Evolutionary conservation across 1,140 invertebrate genomes (phyloP).

Genomic region (Limonius californicus): DNA sequence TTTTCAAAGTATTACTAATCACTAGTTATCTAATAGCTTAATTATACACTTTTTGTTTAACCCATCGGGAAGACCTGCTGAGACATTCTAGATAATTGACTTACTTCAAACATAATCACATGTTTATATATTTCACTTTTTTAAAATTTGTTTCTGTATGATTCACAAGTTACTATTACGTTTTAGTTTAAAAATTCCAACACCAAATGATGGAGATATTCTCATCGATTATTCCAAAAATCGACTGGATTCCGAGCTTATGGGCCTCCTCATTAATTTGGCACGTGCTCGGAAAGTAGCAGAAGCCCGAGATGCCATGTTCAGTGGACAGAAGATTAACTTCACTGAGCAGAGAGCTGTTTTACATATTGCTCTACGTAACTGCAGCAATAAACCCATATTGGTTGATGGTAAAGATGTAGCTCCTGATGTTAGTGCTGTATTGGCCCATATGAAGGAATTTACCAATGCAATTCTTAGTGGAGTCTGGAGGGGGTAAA

Average conservation of each 20-base stretch:
- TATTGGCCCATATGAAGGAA: slow-evolving; percentile 91
- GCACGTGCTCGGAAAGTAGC: slow-evolving; percentile 81
- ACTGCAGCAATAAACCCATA: slow-evolving; percentile 75
- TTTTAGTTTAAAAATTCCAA: slow-evolving; percentile 66
- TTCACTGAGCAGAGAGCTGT: slow-evolving; percentile 94
- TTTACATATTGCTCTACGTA: slow-evolving; percentile 90
- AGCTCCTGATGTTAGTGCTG: slow-evolving; percentile 88
- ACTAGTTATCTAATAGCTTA: too few relatives aligned
- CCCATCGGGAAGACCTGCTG: too few relatives aligned
- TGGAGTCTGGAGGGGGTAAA: slow-evolving; percentile 60
- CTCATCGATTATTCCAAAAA: slow-evolving; percentile 97
- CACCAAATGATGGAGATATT: slow-evolving; percentile 82
- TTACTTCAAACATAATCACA: neutral
- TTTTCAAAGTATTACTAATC: too few relatives aligned
- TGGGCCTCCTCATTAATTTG: slow-evolving; percentile 74
- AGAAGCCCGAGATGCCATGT: slow-evolving; percentile 88
- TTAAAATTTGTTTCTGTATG: neutral
- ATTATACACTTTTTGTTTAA: neutral
- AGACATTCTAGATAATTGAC: neutral
- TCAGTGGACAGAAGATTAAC: slow-evolving; percentile 92
- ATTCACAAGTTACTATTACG: too few relatives aligned
- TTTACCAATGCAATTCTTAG: slow-evolving; percentile 76
- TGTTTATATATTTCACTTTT: neutral
- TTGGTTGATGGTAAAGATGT: slow-evolving; percentile 88
- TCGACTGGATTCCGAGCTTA: slow-evolving; percentile 74